phyloP scores from a whole-genome alignment of 2,797 vertebrate species.

The Kryptolebias ocellatus region DNA sequence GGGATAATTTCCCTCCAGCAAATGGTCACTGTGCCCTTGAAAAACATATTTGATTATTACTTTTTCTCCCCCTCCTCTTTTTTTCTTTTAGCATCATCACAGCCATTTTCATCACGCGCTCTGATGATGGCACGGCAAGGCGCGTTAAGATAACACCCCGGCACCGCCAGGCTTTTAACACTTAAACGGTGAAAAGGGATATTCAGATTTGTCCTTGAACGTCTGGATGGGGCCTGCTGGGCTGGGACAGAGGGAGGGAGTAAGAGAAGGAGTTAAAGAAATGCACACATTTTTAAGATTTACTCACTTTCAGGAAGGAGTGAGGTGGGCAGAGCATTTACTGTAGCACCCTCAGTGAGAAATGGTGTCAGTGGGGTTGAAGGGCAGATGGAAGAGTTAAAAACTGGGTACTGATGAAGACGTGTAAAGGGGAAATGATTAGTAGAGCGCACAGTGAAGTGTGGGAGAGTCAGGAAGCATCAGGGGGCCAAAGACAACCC shows the following conservation, averaged over 20 bases:
- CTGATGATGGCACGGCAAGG: constrained; percentile 79
- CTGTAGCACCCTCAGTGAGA: constrained; percentile 54
- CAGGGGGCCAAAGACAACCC: constrained; percentile 65
- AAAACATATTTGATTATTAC: constrained; percentile 88
- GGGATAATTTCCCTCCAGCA: constrained; percentile 82
- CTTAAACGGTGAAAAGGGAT: constrained; percentile 86
- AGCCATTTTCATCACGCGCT: constrained; percentile 82
- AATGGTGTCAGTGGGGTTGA: constrained; percentile 53
- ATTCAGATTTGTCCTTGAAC: constrained; percentile 89
- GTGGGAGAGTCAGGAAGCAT: constrained; percentile 58
- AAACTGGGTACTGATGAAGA: constrained; percentile 48
- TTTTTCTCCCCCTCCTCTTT: constrained; percentile 80
- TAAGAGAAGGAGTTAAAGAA: constrained; percentile 75
- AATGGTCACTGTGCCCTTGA: constrained; percentile 87
- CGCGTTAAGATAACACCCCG: constrained; percentile 82
- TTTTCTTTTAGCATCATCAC: constrained; percentile 84
- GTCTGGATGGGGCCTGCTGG: constrained; percentile 78
- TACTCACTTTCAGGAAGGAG: constrained; percentile 60
- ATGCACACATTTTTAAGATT: constrained; percentile 65
- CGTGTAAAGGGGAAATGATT: constrained; percentile 71
- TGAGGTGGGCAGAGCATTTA: constrained; percentile 55
- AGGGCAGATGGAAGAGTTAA: constrained; percentile 72
- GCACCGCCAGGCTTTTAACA: constrained; percentile 87
- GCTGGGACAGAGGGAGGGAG: constrained; percentile 69
- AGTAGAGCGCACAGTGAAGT: constrained; percentile 57